Base-by-base conservation (phyloP, 37 sponge, comb jelly and placozoan species). In the Diacarnus erythraeanus region DNA sequence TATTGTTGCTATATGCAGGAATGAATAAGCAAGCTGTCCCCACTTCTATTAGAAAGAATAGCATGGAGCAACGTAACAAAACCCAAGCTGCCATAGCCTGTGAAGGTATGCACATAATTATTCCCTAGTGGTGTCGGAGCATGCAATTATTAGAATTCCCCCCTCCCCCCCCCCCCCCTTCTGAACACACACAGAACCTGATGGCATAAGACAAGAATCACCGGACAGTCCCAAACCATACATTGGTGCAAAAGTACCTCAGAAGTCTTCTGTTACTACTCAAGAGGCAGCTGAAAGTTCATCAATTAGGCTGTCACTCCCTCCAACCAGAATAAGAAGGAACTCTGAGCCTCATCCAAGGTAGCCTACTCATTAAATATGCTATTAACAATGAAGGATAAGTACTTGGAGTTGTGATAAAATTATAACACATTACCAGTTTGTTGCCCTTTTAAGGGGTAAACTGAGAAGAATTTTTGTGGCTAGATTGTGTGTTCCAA, bases 281-380 rank as follows among this genome's bases (percentile, higher is more conserved):
- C 22, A 38, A 20, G 40, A 72, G 35, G 73, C n/a, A 64, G 74
- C 64, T 1, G 79, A 78, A 54, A 59, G 44, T 3, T 17, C 57
- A 2, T 33, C 80, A 3, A 18, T 64, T 17, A 33, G 22, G 23
- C 82, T 82, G 22, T 57, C 30, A 21, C 31, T 79, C n/a, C 86
- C 86, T 31, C 34, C 66, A 20, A 42, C 47, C 15, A 68, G 74
- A 38, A 12, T 54, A 3, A 38, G 86, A 34, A 86, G 57, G 74
- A 79, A 64, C 33, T 86, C 86, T 2, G 86, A 86, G 47, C 86
- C 86, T 39, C 73, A 61, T 34, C 84, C 84, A 67, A 65, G 58
- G 84, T 83, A 23, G 6, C 76, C 34, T 66, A 25, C 1, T 38
- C n/a, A n/a, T n/a, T n/a, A n/a, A n/a, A n/a, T n/a, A n/a, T n/a